Evolutionary conservation across 2,888 invertebrate genomes (phyloP).

Genomic region (Lithophane semibrunnea): DNA sequence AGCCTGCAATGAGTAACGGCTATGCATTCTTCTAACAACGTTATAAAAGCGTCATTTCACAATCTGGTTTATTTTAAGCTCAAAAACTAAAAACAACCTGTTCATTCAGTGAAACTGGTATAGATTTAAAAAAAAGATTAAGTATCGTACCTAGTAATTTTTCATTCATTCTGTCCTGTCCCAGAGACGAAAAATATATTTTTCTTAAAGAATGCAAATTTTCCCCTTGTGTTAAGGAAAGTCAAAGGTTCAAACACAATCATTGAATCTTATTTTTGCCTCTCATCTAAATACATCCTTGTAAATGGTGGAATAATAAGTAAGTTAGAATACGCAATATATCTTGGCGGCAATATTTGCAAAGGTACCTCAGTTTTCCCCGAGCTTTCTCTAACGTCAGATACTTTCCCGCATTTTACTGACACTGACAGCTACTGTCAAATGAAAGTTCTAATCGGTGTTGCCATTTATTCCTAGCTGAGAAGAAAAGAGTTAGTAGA

Average conservation of each 20-base stretch:
- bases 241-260: constrained; percentile 51
- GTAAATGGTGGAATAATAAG: constrained; percentile 4
- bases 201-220: constrained; percentile 51
- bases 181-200: constrained; percentile 3
- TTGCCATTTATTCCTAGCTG: constrained; percentile 5
- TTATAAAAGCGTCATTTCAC: background rate
- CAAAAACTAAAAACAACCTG: background rate
- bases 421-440: constrained; percentile 30
- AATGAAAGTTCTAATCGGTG: background rate
- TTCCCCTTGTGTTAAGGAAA: constrained; percentile 46
- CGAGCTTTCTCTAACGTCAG: constrained; percentile 8
- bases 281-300: constrained; percentile 42
- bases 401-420: background rate
- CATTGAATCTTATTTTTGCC: constrained; percentile 23
- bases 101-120: constrained; percentile 17
- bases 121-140: constrained; percentile 33
- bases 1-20: no score
- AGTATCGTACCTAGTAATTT: constrained; percentile 10
- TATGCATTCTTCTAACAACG: no score
- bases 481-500: background rate
- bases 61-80: constrained; percentile 2
- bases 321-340: constrained; percentile 6
- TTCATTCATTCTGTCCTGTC: constrained; percentile 18
- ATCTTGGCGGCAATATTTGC: constrained; percentile 2
- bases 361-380: background rate